A percentile compares a stretch with the other conserved stretches of the same genome.
Evolutionary conservation across 64 coral and sea anemone genomes (phyloP).

Genomic region (Porites lutea): DNA sequence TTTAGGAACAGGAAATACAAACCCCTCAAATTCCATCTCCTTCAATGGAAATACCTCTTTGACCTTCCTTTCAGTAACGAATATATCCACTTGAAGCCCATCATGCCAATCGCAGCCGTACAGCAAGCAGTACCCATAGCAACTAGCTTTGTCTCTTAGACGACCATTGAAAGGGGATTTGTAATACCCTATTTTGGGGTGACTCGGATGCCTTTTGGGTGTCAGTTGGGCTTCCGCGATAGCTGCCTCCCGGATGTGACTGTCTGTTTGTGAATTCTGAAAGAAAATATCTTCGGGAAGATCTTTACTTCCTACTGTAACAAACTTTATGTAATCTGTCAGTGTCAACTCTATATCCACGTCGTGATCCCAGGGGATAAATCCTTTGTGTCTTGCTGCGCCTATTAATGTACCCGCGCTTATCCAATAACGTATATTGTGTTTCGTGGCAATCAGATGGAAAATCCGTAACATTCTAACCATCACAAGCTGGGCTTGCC

Average conservation of each 20-base stretch:
- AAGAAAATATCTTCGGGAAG: constrained; percentile 56
- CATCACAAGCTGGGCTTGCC: constrained; percentile 48
- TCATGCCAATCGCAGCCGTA: constrained; percentile 49
- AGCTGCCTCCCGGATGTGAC: not conserved
- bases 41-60: constrained; percentile 17
- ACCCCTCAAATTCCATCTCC: constrained; percentile 64
- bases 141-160: constrained; percentile 33
- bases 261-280: constrained; percentile 45
- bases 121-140: constrained; percentile 32
- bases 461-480: constrained; percentile 55
- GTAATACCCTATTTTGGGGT: not conserved
- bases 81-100: constrained; percentile 59
- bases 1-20: constrained; percentile 41
- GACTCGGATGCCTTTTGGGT: not conserved
- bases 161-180: not conserved
- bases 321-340: constrained; percentile 50
- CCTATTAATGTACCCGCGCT: constrained; percentile 50
- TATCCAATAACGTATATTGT: constrained; percentile 55
- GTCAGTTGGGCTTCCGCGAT: too few relatives aligned
- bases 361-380: constrained; percentile 70
- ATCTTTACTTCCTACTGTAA: constrained; percentile 18
- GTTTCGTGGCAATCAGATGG: constrained; percentile 35
- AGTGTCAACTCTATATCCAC: constrained; percentile 53
- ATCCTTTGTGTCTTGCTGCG: constrained; percentile 61
- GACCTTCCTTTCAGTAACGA: constrained; percentile 25